Percentiles rank a stretch among this genome's conserved stretches.
Evolutionary conservation across 2,888 invertebrate species (phyloP).

Genomic region (Phyto melanocephala): DNA sequence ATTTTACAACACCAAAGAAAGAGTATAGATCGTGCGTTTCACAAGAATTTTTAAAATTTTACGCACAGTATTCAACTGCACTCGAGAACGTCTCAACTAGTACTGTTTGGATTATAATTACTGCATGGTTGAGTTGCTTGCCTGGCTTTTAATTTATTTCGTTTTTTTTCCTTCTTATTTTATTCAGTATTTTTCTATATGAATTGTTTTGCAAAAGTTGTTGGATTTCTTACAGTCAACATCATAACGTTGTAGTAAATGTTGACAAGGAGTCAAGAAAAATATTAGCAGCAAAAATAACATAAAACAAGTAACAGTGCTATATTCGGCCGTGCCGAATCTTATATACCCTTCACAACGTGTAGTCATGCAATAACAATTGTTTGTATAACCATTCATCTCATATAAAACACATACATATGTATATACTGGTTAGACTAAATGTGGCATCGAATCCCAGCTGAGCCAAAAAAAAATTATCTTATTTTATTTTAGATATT

Average conservation of each 20-base stretch:
- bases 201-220: conserved; percentile 61
- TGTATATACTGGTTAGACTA: too few species aligned
- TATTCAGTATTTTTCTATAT: conserved; percentile 26
- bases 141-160: conserved; percentile 27
- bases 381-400: too few species aligned
- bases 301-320: too few species aligned
- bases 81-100: conserved; percentile 60
- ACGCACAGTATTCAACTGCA: conserved; percentile 45
- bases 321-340: too few species aligned
- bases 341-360: too few species aligned
- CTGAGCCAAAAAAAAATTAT: too few species aligned
- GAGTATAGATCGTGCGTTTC: not conserved
- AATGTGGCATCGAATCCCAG: too few species aligned
- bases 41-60: conserved; percentile 8
- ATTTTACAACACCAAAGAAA: not conserved
- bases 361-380: too few species aligned
- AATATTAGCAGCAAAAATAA: conserved; percentile 5
- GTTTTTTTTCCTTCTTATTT: not conserved
- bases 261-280: conserved; percentile 31
- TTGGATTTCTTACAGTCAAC: conserved; percentile 45
- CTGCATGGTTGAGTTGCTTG: conserved; percentile 38
- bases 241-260: conserved; percentile 42
- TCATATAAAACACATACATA: too few species aligned
- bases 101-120: conserved; percentile 56
- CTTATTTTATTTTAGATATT: too few species aligned